Conservation (phyloP, 1,140 invertebrate genomes). For the Myzus persicae region DNA sequence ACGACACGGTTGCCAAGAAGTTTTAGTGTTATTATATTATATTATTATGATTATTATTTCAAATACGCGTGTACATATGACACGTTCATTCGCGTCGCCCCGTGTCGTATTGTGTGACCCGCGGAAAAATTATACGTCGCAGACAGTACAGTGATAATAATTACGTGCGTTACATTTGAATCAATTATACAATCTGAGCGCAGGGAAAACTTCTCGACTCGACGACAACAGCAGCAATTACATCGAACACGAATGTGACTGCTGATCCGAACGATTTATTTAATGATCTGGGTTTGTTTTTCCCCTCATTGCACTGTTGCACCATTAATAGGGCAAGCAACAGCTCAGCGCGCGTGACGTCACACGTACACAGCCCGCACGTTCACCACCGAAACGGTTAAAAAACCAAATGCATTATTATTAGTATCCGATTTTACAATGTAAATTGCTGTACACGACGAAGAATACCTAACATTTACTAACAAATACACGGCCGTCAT, state of each 20-base stretch:
- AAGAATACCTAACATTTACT: not conserved
- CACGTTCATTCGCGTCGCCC: not conserved
- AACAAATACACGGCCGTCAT: not conserved
- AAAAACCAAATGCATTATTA: not conserved
- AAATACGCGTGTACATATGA: not conserved
- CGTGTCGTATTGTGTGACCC: not conserved
- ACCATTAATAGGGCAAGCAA: not conserved
- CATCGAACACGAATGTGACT: not conserved
- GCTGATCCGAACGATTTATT: constrained; percentile 28
- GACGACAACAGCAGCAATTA: not conserved
- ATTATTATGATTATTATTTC: not conserved
- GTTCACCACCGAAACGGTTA: not conserved
- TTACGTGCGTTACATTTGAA: not conserved
- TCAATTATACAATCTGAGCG: not conserved
- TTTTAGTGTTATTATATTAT: not conserved
- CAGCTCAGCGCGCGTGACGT: not conserved
- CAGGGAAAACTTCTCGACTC: not conserved
- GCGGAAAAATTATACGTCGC: constrained; percentile 2
- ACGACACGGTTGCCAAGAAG: constrained; percentile 3
- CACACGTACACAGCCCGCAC: not conserved
- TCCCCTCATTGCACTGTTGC: not conserved
- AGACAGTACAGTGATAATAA: not conserved
- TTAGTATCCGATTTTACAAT: not conserved
- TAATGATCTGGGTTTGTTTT: constrained; percentile 5
- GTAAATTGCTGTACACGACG: not conserved